Evolutionary conservation across 2,113 vertebrate species (phyloP).

Genomic region (Mirounga angustirostris): DNA sequence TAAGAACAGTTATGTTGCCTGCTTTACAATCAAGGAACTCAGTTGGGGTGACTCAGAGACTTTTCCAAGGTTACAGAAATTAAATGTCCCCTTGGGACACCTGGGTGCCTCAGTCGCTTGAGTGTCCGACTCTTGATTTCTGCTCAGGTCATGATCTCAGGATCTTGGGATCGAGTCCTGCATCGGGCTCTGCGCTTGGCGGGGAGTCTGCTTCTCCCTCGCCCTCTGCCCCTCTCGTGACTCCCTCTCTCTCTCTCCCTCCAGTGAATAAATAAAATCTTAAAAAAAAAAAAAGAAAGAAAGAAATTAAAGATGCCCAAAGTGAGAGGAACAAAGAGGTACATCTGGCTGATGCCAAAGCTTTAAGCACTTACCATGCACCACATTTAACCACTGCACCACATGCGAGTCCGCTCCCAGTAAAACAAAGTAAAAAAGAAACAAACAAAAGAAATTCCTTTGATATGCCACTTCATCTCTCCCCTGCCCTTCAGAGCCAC

Average conservation of each 20-base stretch:
- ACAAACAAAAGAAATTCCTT: neutral
- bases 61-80: neutral
- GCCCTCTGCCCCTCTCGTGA: too few species aligned
- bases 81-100: too few species aligned
- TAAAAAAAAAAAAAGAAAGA: too few species aligned
- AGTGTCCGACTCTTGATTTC: too few species aligned
- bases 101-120: too few species aligned
- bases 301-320: neutral
- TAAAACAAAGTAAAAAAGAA: neutral
- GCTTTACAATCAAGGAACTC: neutral
- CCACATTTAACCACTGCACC: neutral
- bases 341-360: neutral
- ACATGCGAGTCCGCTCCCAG: rapidly evolving
- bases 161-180: too few species aligned
- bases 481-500: neutral
- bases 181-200: too few species aligned
- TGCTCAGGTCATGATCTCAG: too few species aligned
- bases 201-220: too few species aligned
- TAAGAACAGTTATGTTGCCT: neutral
- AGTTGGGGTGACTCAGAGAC: neutral
- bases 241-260: too few species aligned
- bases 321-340: neutral
- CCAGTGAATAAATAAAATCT: too few species aligned
- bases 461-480: neutral
- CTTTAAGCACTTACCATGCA: too few species aligned